Conservation (phyloP, 2,888 invertebrate species). For the Ormyrus rosae region DNA sequence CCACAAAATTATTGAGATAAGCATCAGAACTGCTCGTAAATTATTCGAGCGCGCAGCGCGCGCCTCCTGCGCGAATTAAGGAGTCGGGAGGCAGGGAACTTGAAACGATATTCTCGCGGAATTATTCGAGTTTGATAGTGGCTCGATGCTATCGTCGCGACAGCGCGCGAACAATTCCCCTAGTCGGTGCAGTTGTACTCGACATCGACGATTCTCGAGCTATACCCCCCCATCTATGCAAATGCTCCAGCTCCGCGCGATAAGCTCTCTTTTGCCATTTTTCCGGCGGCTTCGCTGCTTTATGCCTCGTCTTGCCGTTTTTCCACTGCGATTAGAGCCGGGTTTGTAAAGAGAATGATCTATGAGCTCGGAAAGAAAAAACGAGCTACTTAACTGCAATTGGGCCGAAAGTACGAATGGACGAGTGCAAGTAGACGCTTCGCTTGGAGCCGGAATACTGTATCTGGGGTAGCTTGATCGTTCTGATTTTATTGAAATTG, state of each 20-base stretch:
- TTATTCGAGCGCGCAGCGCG: slow-evolving; percentile 20
- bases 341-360: too few relatives aligned
- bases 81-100: slow-evolving; percentile 18
- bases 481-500: too few relatives aligned
- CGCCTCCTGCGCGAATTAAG: slow-evolving; percentile 36
- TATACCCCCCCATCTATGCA: slow-evolving; percentile 32
- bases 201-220: slow-evolving; percentile 35
- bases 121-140: slow-evolving; percentile 46
- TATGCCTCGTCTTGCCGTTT: background rate
- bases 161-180: slow-evolving; percentile 2
- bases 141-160: background rate
- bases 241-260: slow-evolving; percentile 17
- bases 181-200: too few relatives aligned
- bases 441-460: too few relatives aligned
- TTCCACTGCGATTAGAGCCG: background rate
- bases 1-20: slow-evolving; percentile 48
- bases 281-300: background rate
- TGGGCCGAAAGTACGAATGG: too few relatives aligned
- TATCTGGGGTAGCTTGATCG: too few relatives aligned
- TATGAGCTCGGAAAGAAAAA: too few relatives aligned
- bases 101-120: slow-evolving; percentile 29
- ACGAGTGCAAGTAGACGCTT: too few relatives aligned
- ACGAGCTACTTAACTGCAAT: too few relatives aligned
- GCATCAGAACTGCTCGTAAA: slow-evolving; percentile 33
- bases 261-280: slow-evolving; percentile 22